These are phyloP conservation scores for Sterna hirundo DNA, from an alignment of 2,113 vertebrate species.

Conservation along the genomic window DNA sequence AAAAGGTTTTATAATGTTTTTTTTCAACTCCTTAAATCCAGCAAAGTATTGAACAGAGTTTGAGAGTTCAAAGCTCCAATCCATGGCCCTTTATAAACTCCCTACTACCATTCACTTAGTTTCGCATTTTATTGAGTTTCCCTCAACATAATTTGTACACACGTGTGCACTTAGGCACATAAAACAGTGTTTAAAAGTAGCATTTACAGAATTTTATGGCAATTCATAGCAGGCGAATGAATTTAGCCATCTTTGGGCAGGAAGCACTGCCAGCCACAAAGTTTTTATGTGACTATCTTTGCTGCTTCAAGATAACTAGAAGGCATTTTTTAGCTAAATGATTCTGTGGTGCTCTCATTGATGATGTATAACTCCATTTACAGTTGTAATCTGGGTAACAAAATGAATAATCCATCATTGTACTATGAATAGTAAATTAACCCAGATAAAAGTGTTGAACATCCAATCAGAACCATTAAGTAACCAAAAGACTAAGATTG, in stretches of 20 bases:
- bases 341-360: constrained; percentile 48
- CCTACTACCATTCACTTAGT: background rate
- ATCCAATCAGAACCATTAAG: constrained; percentile 79
- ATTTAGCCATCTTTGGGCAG: background rate
- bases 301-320: constrained; percentile 51
- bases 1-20: background rate
- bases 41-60: background rate
- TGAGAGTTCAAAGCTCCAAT: background rate
- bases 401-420: constrained; percentile 81
- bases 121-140: background rate
- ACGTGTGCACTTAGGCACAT: background rate
- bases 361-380: constrained; percentile 80
- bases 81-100: background rate
- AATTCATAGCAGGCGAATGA: background rate
- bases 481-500: constrained; percentile 73
- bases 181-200: background rate
- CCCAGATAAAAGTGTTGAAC: constrained; percentile 79
- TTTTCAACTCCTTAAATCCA: background rate
- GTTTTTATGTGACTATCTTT: constrained; percentile 32
- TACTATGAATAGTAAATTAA: constrained; percentile 83
- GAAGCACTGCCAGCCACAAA: background rate
- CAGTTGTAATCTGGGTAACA: constrained; percentile 76
- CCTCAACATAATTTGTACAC: background rate
- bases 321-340: constrained; percentile 65
- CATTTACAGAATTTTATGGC: background rate